These are phyloP conservation scores for Danio aesculapii DNA, from an alignment of 2,797 vertebrate species.

Conservation along the genomic window DNA sequence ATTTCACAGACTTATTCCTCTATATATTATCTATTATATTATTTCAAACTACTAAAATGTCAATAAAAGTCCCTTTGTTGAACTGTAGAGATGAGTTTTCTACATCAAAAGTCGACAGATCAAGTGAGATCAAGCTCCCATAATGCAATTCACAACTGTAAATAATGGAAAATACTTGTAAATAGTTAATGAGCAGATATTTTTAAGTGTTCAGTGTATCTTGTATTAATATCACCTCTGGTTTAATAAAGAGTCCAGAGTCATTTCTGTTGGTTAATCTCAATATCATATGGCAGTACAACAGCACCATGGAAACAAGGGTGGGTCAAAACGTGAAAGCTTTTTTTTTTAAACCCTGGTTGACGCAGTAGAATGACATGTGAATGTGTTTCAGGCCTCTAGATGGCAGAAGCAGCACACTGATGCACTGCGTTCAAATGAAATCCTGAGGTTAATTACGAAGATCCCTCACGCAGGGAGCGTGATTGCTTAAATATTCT, in stretches of 20 bases:
- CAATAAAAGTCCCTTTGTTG: too few species aligned
- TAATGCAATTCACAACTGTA: too few species aligned
- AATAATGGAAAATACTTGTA: too few species aligned
- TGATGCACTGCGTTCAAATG: constrained; percentile 38
- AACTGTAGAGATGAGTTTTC: too few species aligned
- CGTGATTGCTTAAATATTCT: constrained; percentile 78
- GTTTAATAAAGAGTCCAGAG: not conserved
- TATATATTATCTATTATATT: too few species aligned
- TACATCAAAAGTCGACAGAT: too few species aligned
- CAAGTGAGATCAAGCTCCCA: too few species aligned
- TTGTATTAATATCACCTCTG: not conserved
- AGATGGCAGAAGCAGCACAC: constrained; percentile 64
- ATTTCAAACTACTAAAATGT: too few species aligned
- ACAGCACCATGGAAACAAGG: constrained; percentile 21
- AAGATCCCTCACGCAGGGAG: constrained; percentile 77
- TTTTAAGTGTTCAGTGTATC: too few species aligned
- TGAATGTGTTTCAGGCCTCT: constrained; percentile 48
- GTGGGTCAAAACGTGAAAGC: constrained; percentile 10
- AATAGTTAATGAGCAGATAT: too few species aligned
- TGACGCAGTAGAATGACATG: not conserved
- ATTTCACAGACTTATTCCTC: too few species aligned
- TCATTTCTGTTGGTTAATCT: constrained; percentile 8
- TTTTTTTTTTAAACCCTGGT: not conserved
- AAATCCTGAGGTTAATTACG: constrained; percentile 79
- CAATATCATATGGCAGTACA: not conserved